Evolutionary conservation across 2,888 invertebrate species (phyloP).

Genomic region (Ichneumoninae sp.): DNA sequence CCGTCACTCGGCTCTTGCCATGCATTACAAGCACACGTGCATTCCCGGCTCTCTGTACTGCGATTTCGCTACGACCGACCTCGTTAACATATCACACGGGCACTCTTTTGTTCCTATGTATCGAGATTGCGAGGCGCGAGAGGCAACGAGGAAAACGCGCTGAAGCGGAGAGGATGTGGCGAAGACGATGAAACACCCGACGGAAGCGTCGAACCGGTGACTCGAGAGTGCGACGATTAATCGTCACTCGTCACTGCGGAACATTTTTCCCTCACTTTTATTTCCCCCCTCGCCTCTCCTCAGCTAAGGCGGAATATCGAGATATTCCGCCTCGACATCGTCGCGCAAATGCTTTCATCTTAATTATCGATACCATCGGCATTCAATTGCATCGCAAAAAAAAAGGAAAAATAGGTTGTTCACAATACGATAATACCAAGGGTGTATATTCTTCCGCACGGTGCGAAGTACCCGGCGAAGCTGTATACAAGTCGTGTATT

Average conservation of each 20-base stretch:
- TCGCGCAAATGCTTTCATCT: neutral
- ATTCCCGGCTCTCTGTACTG: constrained; percentile 16
- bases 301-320: neutral
- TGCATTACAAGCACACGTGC: neutral
- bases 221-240: constrained; percentile 48
- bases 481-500: constrained; percentile 29
- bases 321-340: neutral
- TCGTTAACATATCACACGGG: constrained; percentile 62
- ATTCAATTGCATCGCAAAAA: constrained; percentile 16
- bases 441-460: neutral
- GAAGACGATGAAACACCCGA: constrained; percentile 43
- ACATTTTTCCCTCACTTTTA: neutral
- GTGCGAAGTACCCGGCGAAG: constrained; percentile 26
- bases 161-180: constrained; percentile 43
- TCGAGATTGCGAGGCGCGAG: constrained; percentile 21
- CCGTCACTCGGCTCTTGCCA: neutral
- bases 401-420: neutral
- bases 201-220: constrained; percentile 33
- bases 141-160: constrained; percentile 10
- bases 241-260: constrained; percentile 35
- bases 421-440: neutral
- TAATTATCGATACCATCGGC: neutral
- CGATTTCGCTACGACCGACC: constrained; percentile 35
- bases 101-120: constrained; percentile 58
- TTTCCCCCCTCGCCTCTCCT: neutral